A percentile compares a stretch with the other conserved stretches of the same genome.
Evolutionary conservation across 2,797 vertebrate species (phyloP).

Genomic region (Dendrocincla fuliginosa): DNA sequence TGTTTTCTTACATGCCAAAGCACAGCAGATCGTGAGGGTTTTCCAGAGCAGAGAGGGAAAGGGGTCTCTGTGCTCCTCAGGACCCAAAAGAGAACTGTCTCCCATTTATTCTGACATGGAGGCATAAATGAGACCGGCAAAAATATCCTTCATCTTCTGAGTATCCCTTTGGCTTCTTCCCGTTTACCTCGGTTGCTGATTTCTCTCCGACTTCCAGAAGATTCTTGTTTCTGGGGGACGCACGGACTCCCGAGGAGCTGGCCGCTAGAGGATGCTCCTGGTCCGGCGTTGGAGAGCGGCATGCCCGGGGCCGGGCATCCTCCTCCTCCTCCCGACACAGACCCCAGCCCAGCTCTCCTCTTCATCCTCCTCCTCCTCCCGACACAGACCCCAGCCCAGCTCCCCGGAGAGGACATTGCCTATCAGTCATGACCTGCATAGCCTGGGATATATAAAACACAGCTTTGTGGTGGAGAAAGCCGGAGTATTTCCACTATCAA

Average conservation of each 20-base stretch:
- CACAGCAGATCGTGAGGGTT: background rate
- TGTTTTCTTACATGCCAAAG: background rate
- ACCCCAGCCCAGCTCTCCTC: background rate
- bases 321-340: background rate
- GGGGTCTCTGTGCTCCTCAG: background rate
- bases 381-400: background rate
- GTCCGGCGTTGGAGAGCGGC: background rate
- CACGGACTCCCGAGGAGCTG: background rate
- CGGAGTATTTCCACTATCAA: fast-evolving
- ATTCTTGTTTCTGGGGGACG: background rate
- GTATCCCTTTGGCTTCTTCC: background rate
- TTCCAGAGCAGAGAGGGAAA: background rate
- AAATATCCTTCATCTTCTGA: background rate
- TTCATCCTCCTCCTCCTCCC: background rate
- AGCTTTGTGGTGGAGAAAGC: background rate
- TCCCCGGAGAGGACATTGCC: background rate
- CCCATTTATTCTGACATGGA: background rate
- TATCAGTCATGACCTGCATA: fast-evolving
- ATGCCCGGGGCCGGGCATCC: background rate
- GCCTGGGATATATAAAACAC: background rate
- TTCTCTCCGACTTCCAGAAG: slow-evolving; percentile 34
- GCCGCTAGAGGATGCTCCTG: slow-evolving; percentile 66
- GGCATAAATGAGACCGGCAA: background rate
- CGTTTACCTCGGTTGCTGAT: background rate
- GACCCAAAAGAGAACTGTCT: background rate